These are phyloP conservation scores for Siphamia tubifer DNA, from an alignment of 2,113 vertebrate genomes.

Conservation along the genomic window DNA sequence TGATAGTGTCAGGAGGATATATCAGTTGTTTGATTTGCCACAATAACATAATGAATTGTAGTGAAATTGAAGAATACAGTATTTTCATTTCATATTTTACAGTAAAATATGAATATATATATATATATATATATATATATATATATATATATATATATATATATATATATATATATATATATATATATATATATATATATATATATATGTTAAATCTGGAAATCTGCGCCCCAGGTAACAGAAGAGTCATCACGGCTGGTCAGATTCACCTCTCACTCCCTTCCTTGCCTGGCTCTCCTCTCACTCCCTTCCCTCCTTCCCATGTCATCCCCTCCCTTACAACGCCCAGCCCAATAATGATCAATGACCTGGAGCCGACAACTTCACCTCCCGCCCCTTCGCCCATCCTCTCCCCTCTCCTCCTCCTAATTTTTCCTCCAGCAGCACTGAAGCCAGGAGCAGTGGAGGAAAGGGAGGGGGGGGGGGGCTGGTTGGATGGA, in stretches of 20 bases:
- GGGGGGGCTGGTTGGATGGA: slow-evolving; percentile 27
- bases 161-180: no score
- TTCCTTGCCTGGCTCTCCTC: neutral
- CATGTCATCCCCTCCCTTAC: neutral
- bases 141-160: no score
- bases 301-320: neutral
- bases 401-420: neutral
- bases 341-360: slow-evolving; percentile 37
- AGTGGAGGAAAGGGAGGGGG: neutral
- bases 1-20: no score
- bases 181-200: no score
- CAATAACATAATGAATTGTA: no score
- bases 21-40: no score
- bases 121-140: no score
- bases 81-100: no score
- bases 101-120: no score
- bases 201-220: no score
- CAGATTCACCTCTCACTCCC: neutral
- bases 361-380: slow-evolving; percentile 59
- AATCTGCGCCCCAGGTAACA: neutral
- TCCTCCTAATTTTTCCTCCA: neutral
- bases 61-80: no score
- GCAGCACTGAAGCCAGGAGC: neutral
- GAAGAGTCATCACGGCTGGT: neutral
- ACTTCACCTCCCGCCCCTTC: slow-evolving; percentile 27